Evolutionary conservation across 2,797 vertebrate species (phyloP).

Genomic region (Eidolon dupreanum): DNA sequence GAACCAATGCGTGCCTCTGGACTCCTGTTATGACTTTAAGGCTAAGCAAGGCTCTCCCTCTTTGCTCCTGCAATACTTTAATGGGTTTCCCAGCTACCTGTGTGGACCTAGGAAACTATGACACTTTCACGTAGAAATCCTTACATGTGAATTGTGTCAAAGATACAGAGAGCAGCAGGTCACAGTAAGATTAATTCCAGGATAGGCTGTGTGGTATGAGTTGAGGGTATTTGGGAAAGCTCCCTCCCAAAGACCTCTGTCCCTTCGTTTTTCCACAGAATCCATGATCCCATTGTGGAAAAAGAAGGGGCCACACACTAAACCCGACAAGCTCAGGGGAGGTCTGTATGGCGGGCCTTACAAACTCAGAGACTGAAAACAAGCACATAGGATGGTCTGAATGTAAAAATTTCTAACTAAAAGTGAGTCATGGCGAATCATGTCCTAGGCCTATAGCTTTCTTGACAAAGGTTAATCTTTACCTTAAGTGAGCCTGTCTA

Average conservation of each 20-base stretch:
- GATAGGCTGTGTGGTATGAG: background rate
- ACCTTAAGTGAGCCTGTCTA: background rate
- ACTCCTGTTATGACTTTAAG: background rate
- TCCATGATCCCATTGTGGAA: background rate
- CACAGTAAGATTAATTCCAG: background rate
- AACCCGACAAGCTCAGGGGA: background rate
- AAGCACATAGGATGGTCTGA: background rate
- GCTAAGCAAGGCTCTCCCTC: background rate
- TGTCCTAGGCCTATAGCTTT: background rate
- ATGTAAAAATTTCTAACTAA: background rate
- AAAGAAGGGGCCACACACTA: background rate
- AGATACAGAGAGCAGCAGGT: background rate
- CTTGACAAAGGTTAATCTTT: background rate
- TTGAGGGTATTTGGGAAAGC: background rate
- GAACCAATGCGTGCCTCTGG: background rate
- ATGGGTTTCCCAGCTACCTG: background rate
- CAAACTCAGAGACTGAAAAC: background rate
- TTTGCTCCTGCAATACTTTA: background rate
- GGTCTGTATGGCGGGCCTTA: background rate
- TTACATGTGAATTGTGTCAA: background rate
- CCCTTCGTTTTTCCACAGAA: background rate
- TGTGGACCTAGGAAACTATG: background rate
- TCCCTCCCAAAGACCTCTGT: background rate
- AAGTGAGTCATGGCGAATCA: background rate
- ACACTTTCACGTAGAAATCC: background rate